Evolutionary conservation across 2,888 invertebrate species (phyloP).

Genomic region (Polia nebulosa): DNA sequence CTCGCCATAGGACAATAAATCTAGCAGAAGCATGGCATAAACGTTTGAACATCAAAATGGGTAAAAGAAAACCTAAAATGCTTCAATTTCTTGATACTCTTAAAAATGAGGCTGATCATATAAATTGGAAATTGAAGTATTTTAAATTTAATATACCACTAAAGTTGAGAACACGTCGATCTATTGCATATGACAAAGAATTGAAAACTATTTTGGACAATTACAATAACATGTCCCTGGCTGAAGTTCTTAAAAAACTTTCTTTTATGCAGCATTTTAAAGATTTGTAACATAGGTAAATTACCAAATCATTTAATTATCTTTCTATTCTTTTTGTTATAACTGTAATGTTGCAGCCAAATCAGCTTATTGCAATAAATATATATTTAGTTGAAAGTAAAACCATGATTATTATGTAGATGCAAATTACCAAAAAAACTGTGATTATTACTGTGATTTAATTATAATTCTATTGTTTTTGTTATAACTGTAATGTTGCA

Average conservation of each 20-base stretch:
- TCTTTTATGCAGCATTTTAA: slow-evolving; percentile 19
- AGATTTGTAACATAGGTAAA: neutral
- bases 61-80: slow-evolving; percentile 22
- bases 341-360: neutral
- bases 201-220: slow-evolving; percentile 23
- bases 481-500: too few species aligned
- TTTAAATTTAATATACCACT: slow-evolving; percentile 3
- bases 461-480: too few species aligned
- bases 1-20: slow-evolving; percentile 21
- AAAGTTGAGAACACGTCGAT: slow-evolving; percentile 21
- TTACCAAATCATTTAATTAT: neutral
- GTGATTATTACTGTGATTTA: too few species aligned
- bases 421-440: too few species aligned
- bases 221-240: slow-evolving; percentile 7
- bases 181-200: slow-evolving; percentile 16
- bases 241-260: slow-evolving; percentile 17
- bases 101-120: slow-evolving; percentile 2
- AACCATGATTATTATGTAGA: too few species aligned
- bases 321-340: neutral
- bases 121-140: slow-evolving; percentile 10
- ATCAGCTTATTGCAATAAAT: neutral
- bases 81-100: slow-evolving; percentile 5
- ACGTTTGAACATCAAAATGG: slow-evolving; percentile 17
- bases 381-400: too few species aligned
- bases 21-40: slow-evolving; percentile 15